phyloP scores from a whole-genome alignment of 2,888 invertebrate genomes.

The Tyria jacobaeae region DNA sequence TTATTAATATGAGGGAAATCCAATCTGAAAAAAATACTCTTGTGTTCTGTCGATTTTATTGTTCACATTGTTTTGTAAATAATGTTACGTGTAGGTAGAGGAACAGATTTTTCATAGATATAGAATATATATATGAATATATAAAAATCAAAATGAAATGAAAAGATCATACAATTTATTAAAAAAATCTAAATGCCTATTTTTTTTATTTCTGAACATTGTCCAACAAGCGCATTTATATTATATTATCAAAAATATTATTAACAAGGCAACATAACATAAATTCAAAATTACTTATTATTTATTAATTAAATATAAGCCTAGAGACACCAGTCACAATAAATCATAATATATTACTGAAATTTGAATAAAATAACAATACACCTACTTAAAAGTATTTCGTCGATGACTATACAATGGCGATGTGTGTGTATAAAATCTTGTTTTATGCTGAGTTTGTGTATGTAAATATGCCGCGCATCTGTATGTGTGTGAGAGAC shows the following conservation, averaged over 20 bases:
- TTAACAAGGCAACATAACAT: slow-evolving; percentile 18
- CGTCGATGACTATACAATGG: slow-evolving; percentile 59
- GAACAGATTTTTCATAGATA: too few species aligned
- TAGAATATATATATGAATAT: slow-evolving; percentile 3
- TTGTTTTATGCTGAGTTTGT: slow-evolving; percentile 63
- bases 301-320: slow-evolving; percentile 41
- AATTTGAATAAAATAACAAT: slow-evolving; percentile 59
- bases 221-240: slow-evolving; percentile 5
- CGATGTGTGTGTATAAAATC: slow-evolving; percentile 66
- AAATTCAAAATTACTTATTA: slow-evolving; percentile 24
- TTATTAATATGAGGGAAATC: too few species aligned
- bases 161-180: too few species aligned
- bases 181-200: background rate
- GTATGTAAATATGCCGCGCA: slow-evolving; percentile 47
- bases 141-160: background rate
- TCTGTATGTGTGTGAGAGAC: slow-evolving; percentile 61
- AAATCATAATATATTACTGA: slow-evolving; percentile 54
- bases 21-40: too few species aligned
- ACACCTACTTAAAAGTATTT: slow-evolving; percentile 57
- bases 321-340: slow-evolving; percentile 34
- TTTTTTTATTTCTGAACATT: background rate
- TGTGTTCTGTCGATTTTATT: too few species aligned
- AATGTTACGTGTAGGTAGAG: too few species aligned
- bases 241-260: slow-evolving; percentile 23
- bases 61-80: too few species aligned